phyloP scores from a whole-genome alignment of 2,113 vertebrate species.

The Hassar affinis region DNA sequence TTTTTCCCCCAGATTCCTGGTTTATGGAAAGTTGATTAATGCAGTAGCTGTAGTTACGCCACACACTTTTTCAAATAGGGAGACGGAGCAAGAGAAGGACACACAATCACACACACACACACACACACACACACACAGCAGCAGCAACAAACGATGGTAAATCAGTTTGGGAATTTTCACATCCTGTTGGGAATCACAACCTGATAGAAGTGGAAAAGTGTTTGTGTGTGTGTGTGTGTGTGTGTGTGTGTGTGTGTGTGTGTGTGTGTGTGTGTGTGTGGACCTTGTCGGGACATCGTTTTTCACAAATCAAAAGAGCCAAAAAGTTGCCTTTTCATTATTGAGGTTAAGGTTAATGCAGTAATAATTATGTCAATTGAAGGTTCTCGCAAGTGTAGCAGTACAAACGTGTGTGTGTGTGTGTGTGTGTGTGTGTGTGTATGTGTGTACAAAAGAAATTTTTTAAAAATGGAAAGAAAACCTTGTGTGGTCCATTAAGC shows the following conservation, averaged over 20 bases:
- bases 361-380: too few species aligned
- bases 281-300: too few species aligned
- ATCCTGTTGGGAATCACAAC: slow-evolving; percentile 51
- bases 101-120: background rate
- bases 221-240: too few species aligned
- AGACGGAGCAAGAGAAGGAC: background rate
- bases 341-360: too few species aligned
- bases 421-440: too few species aligned
- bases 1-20: slow-evolving; percentile 62
- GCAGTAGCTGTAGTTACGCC: slow-evolving; percentile 73
- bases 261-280: slow-evolving; percentile 5
- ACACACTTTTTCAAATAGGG: slow-evolving; percentile 64
- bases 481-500: background rate
- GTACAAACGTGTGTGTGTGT: too few species aligned
- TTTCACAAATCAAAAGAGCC: too few species aligned
- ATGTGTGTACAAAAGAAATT: too few species aligned
- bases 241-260: slow-evolving; percentile 23
- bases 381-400: too few species aligned
- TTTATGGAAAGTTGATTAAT: slow-evolving; percentile 78
- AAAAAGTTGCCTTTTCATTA: too few species aligned
- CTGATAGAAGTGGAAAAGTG: slow-evolving; percentile 24
- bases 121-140: background rate
- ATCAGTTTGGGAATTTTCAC: slow-evolving; percentile 65
- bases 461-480: background rate
- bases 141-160: slow-evolving; percentile 44